phyloP scores from a whole-genome alignment of 2,888 invertebrate genomes.

The Syrphus vitripennis region DNA sequence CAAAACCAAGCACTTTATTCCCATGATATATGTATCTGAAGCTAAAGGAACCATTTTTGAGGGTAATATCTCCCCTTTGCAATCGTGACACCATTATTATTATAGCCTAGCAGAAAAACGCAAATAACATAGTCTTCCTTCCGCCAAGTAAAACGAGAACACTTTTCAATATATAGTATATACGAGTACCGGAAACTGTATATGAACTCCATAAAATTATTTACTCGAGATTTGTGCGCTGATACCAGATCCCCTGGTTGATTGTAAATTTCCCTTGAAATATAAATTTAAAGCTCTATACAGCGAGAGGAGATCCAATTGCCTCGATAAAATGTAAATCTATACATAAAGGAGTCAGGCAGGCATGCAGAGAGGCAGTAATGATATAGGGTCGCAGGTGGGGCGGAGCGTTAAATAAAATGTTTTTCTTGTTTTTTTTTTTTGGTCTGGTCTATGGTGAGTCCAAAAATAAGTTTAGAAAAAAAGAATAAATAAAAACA shows the following conservation, averaged over 20 bases:
- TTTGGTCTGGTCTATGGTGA: no score
- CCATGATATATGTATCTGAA: neutral
- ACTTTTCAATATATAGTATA: no score
- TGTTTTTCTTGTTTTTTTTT: neutral
- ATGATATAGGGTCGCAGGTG: no score
- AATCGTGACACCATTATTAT: neutral
- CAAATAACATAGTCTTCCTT: neutral
- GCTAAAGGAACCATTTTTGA: neutral
- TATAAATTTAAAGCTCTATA: neutral
- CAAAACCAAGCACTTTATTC: neutral
- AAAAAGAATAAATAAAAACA: no score
- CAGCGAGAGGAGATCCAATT: conserved; percentile 23
- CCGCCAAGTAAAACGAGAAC: neutral
- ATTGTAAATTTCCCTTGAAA: conserved; percentile 36
- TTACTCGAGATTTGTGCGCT: conserved; percentile 3
- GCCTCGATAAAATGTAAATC: conserved; percentile 11
- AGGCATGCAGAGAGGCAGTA: no score
- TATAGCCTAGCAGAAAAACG: neutral
- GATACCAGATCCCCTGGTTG: conserved; percentile 28
- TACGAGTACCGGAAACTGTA: no score
- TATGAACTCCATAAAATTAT: neutral
- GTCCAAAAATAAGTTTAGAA: no score
- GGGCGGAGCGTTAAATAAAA: neutral
- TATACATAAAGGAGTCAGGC: neutral
- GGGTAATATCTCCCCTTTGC: neutral